Evolutionary conservation across 1,140 invertebrate species (phyloP).

Genomic region (Anadara kagoshimensis): DNA sequence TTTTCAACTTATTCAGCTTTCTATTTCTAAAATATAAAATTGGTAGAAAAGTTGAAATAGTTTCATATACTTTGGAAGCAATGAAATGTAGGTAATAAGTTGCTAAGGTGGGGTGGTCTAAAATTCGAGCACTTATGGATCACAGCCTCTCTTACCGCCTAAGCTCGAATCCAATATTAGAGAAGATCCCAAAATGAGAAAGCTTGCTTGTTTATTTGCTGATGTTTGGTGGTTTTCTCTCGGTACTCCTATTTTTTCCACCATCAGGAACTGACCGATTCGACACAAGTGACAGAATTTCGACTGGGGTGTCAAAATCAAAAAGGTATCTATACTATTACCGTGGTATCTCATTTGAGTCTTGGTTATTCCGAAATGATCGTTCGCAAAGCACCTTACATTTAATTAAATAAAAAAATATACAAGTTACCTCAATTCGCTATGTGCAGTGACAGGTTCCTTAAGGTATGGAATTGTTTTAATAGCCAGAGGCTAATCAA

Average conservation of each 20-base stretch:
- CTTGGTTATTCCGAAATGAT: not conserved
- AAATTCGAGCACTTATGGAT: not conserved
- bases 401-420: too few species aligned
- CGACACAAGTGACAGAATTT: not conserved
- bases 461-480: not conserved
- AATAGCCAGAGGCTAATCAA: not conserved
- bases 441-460: not conserved
- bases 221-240: not conserved
- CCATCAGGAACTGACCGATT: too few species aligned
- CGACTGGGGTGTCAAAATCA: not conserved
- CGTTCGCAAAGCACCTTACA: too few species aligned
- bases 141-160: not conserved
- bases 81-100: too few species aligned
- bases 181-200: not conserved
- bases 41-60: too few species aligned
- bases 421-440: not conserved
- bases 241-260: not conserved
- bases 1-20: too few species aligned
- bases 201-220: not conserved
- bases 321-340: not conserved
- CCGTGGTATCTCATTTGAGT: not conserved
- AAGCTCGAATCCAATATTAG: not conserved
- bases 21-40: too few species aligned
- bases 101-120: too few species aligned
- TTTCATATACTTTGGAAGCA: too few species aligned